Evolutionary conservation across 30 jellyfish, hydroid and myxozoan species (phyloP).

Genomic region (Clytia hemisphaerica): DNA sequence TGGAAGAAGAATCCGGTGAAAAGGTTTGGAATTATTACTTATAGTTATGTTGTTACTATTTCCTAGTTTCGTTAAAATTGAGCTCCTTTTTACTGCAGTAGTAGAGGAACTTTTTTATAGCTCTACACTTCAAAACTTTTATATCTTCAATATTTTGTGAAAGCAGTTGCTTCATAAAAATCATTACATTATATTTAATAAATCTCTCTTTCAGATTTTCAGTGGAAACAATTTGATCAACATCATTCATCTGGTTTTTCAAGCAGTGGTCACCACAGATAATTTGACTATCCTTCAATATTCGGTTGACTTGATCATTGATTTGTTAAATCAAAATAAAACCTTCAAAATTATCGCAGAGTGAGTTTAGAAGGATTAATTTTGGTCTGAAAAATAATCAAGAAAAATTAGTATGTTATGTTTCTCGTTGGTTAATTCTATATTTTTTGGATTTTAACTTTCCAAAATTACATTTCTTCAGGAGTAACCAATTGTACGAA

Average conservation of each 20-base stretch:
- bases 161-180: not conserved
- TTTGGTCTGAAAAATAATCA: not conserved
- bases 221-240: constrained; percentile 58
- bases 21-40: too few relatives aligned
- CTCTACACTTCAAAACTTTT: not conserved
- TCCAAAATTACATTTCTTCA: not conserved
- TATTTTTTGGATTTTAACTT: not conserved
- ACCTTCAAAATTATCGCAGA: constrained; percentile 50
- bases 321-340: constrained; percentile 30
- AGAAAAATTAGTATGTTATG: not conserved
- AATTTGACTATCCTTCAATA: constrained; percentile 32
- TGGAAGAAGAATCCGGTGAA: constrained; percentile 73
- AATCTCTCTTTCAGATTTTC: constrained; percentile 42
- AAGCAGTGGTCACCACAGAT: constrained; percentile 42
- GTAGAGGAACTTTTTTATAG: not conserved
- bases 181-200: not conserved
- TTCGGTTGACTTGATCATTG: constrained; percentile 68
- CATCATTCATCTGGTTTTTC: constrained; percentile 56
- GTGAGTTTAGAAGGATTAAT: constrained; percentile 19
- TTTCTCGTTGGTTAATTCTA: not conserved
- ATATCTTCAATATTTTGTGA: not conserved
- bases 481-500: constrained; percentile 12
- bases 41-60: too few relatives aligned
- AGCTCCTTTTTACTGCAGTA: too few relatives aligned
- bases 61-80: too few relatives aligned